Evolutionary conservation across 2,888 invertebrate species (phyloP).

Genomic region (Chaitophorus viminalis): DNA sequence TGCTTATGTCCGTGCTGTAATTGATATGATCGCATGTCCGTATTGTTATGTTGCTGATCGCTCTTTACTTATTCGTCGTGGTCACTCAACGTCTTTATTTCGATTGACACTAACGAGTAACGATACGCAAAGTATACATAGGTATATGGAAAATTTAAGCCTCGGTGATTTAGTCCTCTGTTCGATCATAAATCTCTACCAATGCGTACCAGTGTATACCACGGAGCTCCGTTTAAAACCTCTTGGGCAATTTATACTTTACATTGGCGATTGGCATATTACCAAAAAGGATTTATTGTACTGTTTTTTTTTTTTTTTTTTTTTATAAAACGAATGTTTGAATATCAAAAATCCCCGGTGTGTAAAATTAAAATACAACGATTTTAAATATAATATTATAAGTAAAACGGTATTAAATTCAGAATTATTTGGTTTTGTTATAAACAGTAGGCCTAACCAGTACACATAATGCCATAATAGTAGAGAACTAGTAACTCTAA

Average conservation of each 20-base stretch:
- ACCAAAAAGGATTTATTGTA: no score
- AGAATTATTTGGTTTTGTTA: no score
- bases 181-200: not conserved
- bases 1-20: not conserved
- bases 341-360: no score
- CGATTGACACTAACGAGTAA: not conserved
- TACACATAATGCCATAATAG: not conserved
- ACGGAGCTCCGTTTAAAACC: not conserved
- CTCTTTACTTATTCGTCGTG: not conserved
- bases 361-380: no score
- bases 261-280: no score
- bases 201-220: no score
- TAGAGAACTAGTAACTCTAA: not conserved
- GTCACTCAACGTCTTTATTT: constrained; percentile 13
- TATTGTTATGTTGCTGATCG: not conserved
- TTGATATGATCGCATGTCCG: constrained; percentile 11
- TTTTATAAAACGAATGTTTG: no score
- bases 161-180: not conserved
- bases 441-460: not conserved
- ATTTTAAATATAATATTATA: no score
- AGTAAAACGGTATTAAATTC: no score
- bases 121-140: not conserved
- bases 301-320: no score
- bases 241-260: no score
- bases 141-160: not conserved